Percentiles rank a stretch among this genome's conserved stretches.
phyloP scores from a whole-genome alignment of 2,888 invertebrate genomes.

The Aphrophora alni region DNA sequence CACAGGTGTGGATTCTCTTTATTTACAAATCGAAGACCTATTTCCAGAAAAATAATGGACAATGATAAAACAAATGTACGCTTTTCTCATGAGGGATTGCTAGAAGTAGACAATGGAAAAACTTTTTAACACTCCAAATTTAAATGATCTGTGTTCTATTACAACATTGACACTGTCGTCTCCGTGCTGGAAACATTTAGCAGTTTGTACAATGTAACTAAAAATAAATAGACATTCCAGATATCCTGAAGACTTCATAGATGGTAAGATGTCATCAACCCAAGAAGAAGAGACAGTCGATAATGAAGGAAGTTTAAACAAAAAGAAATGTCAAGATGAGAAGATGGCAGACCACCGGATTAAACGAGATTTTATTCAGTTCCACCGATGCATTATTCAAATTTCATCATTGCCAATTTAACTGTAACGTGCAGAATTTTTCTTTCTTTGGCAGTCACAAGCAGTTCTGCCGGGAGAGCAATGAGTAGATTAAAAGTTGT shows the following conservation, averaged over 20 bases:
- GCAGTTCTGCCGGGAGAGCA: conserved; percentile 27
- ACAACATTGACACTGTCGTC: neutral
- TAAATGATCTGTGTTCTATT: neutral
- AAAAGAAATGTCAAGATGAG: neutral
- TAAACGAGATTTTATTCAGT: conserved; percentile 11
- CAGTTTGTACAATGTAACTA: neutral
- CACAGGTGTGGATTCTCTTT: neutral
- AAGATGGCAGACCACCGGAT: neutral
- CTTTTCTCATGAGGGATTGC: conserved; percentile 6
- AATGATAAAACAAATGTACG: neutral
- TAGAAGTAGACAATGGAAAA: neutral
- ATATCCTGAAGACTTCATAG: neutral
- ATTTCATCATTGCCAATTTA: neutral
- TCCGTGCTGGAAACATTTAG: neutral
- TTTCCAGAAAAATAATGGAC: conserved; percentile 16
- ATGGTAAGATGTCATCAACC: neutral
- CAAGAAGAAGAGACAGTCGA: neutral
- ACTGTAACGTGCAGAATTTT: neutral
- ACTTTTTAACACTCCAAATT: too few relatives aligned
- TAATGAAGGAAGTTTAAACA: neutral
- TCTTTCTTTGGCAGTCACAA: conserved; percentile 17
- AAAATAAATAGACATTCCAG: conserved; percentile 9
- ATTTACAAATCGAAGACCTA: neutral
- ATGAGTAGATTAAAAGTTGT: conserved; percentile 29
- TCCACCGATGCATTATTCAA: neutral